Evolutionary conservation across 2,797 vertebrate species (phyloP).

Genomic region (Crocodylus rhombifer): DNA sequence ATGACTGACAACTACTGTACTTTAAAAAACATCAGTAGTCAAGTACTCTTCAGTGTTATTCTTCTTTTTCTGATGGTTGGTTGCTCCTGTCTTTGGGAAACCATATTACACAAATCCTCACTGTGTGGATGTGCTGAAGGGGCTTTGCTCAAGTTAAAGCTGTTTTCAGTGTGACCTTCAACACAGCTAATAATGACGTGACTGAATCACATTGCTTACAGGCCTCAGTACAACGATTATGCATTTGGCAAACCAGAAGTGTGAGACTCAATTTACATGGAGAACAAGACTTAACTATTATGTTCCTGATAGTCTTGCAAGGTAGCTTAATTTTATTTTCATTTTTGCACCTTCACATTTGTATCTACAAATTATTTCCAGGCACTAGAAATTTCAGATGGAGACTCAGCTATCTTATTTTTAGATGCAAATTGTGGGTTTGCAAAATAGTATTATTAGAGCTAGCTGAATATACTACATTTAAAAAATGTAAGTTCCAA

Average conservation of each 20-base stretch:
- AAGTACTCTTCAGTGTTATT: neutral
- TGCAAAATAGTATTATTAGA: neutral
- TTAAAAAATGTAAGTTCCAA: neutral
- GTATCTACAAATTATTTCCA: neutral
- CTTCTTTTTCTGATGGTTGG: neutral
- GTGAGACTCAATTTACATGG: neutral
- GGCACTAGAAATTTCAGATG: neutral
- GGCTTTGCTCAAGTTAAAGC: neutral
- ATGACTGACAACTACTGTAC: neutral
- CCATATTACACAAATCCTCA: neutral
- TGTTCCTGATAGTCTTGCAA: neutral
- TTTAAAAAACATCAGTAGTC: neutral
- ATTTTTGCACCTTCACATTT: neutral
- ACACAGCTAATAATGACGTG: neutral
- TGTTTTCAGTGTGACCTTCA: neutral
- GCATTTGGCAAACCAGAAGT: neutral
- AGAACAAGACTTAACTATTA: neutral
- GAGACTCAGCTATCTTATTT: neutral
- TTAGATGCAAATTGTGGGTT: neutral
- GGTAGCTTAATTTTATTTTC: neutral
- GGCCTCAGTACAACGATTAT: neutral
- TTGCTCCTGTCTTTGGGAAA: neutral
- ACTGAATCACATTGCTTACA: neutral
- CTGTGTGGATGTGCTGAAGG: neutral
- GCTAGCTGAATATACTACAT: neutral